A percentile compares a stretch with the other conserved stretches of the same genome.
phyloP scores from a whole-genome alignment of 1,140 invertebrate genomes.

The Vollenhovia emeryi region DNA sequence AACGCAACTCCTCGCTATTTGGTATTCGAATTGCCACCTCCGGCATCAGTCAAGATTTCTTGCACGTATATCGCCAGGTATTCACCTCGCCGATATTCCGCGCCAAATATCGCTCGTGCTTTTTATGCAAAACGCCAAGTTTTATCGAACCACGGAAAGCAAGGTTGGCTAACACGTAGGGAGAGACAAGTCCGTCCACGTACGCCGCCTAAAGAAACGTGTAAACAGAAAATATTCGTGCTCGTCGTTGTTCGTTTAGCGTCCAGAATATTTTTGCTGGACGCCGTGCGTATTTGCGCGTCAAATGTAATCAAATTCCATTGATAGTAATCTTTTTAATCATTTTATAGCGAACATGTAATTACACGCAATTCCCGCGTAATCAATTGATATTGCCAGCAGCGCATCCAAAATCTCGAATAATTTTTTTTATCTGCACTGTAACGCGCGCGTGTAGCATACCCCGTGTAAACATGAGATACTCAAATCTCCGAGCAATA shows the following conservation, averaged over 20 bases:
- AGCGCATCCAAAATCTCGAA: not conserved
- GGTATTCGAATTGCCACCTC: constrained; percentile 75
- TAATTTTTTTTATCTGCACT: constrained; percentile 32
- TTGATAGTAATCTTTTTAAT: not conserved
- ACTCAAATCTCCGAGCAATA: constrained; percentile 20
- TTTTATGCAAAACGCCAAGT: constrained; percentile 78
- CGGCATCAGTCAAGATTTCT: constrained; percentile 76
- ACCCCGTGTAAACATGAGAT: constrained; percentile 24
- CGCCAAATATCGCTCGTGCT: constrained; percentile 73
- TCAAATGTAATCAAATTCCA: not conserved
- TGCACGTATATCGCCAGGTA: constrained; percentile 70
- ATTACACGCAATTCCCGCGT: not conserved
- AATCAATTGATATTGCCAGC: not conserved
- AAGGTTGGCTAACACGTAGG: constrained; percentile 36
- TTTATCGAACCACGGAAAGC: constrained; percentile 60
- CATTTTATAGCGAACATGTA: not conserved
- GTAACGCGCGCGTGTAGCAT: not conserved
- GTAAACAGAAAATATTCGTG: constrained; percentile 71
- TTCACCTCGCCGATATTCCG: constrained; percentile 72
- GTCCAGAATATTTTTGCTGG: constrained; percentile 3
- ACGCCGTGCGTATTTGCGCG: not conserved
- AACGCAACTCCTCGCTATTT: constrained; percentile 61
- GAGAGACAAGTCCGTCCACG: constrained; percentile 69
- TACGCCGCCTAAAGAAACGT: constrained; percentile 67
- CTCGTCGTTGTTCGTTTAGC: not conserved